Conservation (phyloP, 1,140 invertebrate species). For the Scylla paramamosain region DNA sequence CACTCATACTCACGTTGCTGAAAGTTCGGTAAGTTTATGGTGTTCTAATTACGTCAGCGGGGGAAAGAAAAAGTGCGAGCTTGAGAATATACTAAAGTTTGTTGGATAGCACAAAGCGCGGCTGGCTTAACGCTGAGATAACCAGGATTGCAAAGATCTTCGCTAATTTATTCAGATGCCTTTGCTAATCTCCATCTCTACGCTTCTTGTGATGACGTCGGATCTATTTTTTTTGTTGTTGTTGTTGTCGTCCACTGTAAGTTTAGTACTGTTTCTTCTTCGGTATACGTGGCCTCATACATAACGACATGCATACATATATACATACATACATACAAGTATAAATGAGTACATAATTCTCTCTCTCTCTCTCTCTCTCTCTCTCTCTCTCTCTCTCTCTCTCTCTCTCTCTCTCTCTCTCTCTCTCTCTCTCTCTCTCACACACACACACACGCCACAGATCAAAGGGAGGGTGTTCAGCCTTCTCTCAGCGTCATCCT, state of each 20-base stretch:
- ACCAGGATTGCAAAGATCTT: background rate
- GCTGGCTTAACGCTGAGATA: background rate
- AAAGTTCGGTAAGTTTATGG: background rate
- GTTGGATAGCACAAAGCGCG: background rate
- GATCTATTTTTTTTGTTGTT: background rate
- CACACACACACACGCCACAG: background rate
- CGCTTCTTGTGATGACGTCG: background rate
- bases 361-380: background rate
- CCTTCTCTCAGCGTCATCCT: slow-evolving; percentile 6
- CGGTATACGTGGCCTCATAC: background rate
- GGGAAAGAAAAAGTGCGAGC: background rate
- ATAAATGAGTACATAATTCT: background rate
- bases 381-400: background rate
- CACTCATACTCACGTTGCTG: background rate
- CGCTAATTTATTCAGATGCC: background rate
- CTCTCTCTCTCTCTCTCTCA: background rate
- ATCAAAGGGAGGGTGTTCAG: background rate
- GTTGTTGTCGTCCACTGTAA: too few relatives aligned
- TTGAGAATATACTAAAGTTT: background rate
- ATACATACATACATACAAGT: background rate
- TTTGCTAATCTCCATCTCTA: background rate
- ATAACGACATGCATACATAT: background rate
- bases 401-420: background rate
- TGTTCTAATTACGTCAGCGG: background rate
- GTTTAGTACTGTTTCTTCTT: background rate